phyloP scores from a whole-genome alignment of 2,888 invertebrate genomes.

The Orthosia gracilis region DNA sequence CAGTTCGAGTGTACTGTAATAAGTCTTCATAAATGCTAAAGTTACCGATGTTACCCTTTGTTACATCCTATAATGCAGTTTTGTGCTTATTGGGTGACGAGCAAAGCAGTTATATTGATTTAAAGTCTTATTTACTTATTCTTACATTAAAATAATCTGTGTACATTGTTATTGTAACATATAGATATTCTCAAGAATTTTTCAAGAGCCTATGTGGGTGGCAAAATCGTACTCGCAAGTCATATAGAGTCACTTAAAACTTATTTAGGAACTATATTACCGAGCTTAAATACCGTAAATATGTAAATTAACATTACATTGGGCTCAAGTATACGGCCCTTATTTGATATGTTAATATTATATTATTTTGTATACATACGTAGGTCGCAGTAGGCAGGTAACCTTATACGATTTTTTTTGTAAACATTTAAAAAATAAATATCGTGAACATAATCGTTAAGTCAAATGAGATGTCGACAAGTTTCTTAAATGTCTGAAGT shows the following conservation, averaged over 20 bases:
- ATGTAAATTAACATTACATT: constrained; percentile 62
- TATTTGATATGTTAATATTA: constrained; percentile 62
- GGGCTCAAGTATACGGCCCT: constrained; percentile 58
- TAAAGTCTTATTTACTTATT: no score
- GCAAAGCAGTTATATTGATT: background rate
- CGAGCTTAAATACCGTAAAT: constrained; percentile 40
- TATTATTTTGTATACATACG: constrained; percentile 44
- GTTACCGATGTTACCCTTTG: no score
- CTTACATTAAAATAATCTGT: background rate
- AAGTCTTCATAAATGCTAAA: no score
- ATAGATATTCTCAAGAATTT: background rate
- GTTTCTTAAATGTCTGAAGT: background rate
- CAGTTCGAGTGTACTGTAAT: no score
- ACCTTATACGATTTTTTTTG: constrained; percentile 42
- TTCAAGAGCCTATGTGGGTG: constrained; percentile 39
- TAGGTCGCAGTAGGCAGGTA: constrained; percentile 32
- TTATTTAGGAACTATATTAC: constrained; percentile 35
- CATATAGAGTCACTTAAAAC: constrained; percentile 39
- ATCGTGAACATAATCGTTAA: constrained; percentile 29
- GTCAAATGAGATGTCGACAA: constrained; percentile 38
- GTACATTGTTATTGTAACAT: background rate
- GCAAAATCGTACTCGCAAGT: constrained; percentile 15
- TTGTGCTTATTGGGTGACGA: no score
- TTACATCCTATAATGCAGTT: no score
- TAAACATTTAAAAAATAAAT: constrained; percentile 44